phyloP scores from a whole-genome alignment of 1,140 invertebrate species.

The Drosophila parabipectinata region DNA sequence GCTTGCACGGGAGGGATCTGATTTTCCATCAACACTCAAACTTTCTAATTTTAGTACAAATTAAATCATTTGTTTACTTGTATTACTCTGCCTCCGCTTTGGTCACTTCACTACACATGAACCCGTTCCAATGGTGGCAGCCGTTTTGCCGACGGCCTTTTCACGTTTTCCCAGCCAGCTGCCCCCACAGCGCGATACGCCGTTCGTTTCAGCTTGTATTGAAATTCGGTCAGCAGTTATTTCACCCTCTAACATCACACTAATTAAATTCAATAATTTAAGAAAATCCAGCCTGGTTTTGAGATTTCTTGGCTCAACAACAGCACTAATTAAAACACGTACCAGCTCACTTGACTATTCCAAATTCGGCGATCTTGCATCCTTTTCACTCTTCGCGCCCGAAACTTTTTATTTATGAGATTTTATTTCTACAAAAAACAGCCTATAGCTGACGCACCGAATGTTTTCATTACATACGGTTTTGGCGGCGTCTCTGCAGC shows the following conservation, averaged over 20 bases:
- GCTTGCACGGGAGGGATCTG: slow-evolving; percentile 32
- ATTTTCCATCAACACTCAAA: background rate
- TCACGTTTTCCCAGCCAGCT: background rate
- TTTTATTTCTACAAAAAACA: background rate
- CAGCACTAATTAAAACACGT: background rate
- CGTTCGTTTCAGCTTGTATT: too few relatives aligned
- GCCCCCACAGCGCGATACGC: too few relatives aligned
- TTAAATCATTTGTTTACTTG: background rate
- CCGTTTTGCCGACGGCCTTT: slow-evolving; percentile 1
- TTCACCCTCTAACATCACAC: too few relatives aligned
- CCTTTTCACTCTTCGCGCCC: background rate
- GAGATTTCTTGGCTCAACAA: too few relatives aligned
- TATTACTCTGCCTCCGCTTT: background rate
- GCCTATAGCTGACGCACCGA: too few relatives aligned
- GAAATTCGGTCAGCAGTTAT: too few relatives aligned
- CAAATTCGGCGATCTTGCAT: background rate
- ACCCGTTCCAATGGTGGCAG: background rate
- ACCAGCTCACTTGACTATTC: background rate
- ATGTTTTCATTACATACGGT: background rate
- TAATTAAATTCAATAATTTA: too few relatives aligned
- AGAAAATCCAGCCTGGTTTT: too few relatives aligned
- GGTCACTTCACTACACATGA: background rate
- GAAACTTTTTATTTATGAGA: background rate
- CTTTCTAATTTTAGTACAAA: background rate
- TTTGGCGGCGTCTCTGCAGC: background rate